A percentile compares a stretch with the other conserved stretches of the same genome.
These are phyloP conservation scores for Acanthurus leucopareius DNA, from an alignment of 2,797 vertebrate species.

Conservation along the genomic window DNA sequence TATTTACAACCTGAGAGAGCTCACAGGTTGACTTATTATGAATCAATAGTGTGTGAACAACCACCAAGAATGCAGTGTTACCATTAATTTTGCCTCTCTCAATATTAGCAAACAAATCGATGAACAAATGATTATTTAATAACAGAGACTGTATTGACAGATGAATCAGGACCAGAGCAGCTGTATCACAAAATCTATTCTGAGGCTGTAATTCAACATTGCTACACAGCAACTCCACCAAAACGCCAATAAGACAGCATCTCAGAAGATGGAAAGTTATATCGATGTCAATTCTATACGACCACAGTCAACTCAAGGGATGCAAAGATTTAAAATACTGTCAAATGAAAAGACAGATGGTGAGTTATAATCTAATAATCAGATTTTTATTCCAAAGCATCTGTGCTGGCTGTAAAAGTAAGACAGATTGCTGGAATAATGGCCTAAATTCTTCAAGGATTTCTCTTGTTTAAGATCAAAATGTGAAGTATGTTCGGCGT, in stretches of 20 bases:
- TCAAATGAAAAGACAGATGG: neutral
- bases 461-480: conserved; percentile 49
- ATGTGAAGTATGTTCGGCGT: conserved; percentile 54
- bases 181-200: conserved; percentile 46
- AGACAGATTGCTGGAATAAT: conserved; percentile 32
- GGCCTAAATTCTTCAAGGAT: conserved; percentile 52
- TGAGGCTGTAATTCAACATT: conserved; percentile 33
- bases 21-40: conserved; percentile 42
- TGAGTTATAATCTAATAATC: conserved; percentile 15
- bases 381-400: conserved; percentile 26
- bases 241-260: conserved; percentile 41
- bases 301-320: conserved; percentile 32
- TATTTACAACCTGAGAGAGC: conserved; percentile 42
- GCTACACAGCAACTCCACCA: conserved; percentile 9
- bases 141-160: conserved; percentile 31
- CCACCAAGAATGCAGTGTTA: conserved; percentile 25
- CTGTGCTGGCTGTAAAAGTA: conserved; percentile 27
- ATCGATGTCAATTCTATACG: conserved; percentile 44
- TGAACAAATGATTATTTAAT: conserved; percentile 61
- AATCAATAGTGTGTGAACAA: conserved; percentile 46
- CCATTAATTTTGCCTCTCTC: conserved; percentile 51
- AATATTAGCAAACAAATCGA: conserved; percentile 56
- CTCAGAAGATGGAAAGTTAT: conserved; percentile 42
- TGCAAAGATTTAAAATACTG: conserved; percentile 28
- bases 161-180: conserved; percentile 34